A percentile compares a stretch with the other conserved stretches of the same genome.
These are phyloP conservation scores for Nannoperca obscura DNA, from an alignment of 2,797 vertebrate genomes.

Conservation along the genomic window DNA sequence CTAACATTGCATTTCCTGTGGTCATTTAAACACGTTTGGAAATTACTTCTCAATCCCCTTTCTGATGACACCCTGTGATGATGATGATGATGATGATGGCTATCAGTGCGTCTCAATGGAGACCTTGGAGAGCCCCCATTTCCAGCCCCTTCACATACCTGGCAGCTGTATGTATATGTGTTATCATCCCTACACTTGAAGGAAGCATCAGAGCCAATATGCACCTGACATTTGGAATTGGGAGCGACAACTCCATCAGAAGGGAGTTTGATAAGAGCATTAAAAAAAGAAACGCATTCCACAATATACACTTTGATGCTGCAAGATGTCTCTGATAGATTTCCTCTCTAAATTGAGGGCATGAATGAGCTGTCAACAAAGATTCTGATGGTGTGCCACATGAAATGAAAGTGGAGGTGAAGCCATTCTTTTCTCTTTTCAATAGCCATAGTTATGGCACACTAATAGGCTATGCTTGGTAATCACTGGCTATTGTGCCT, in stretches of 20 bases:
- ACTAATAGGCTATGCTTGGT: constrained; percentile 84
- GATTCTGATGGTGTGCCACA: constrained; percentile 78
- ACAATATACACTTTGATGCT: constrained; percentile 71
- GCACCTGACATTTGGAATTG: constrained; percentile 79
- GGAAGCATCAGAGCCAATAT: constrained; percentile 77
- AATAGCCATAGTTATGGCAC: constrained; percentile 81
- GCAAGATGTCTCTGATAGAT: constrained; percentile 72
- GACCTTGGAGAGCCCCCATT: constrained; percentile 78
- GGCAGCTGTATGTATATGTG: constrained; percentile 84
- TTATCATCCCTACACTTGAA: constrained; percentile 75
- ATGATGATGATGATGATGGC: constrained; percentile 75
- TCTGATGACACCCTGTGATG: constrained; percentile 76
- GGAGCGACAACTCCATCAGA: constrained; percentile 63
- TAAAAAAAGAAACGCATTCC: constrained; percentile 74
- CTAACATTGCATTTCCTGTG: constrained; percentile 78
- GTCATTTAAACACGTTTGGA: constrained; percentile 81
- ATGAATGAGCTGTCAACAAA: constrained; percentile 79
- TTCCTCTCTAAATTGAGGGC: constrained; percentile 73
- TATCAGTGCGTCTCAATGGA: constrained; percentile 80
- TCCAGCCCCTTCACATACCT: constrained; percentile 78
- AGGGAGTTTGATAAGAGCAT: constrained; percentile 71
- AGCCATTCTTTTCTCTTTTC: constrained; percentile 83
- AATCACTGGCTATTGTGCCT: constrained; percentile 84
- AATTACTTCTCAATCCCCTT: constrained; percentile 80
- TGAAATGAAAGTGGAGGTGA: constrained; percentile 83